Conservation (phyloP, 2,888 invertebrate genomes). For the Therioaphis trifolii region DNA sequence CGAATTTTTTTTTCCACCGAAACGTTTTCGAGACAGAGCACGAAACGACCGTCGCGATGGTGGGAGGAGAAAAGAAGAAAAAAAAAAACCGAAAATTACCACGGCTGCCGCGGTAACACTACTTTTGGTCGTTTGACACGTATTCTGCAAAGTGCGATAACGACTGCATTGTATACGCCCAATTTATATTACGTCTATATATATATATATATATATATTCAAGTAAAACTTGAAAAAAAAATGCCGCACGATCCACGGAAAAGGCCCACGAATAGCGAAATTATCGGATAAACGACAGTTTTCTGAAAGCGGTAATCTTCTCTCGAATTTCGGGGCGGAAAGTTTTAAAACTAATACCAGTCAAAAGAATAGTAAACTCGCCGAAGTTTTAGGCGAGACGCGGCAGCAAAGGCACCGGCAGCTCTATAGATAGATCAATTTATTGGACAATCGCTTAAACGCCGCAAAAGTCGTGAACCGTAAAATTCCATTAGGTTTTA, state of each 20-base stretch:
- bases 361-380: conserved; percentile 32
- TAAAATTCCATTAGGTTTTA: conserved; percentile 53
- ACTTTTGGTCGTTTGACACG: conserved; percentile 41
- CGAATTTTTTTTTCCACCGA: neutral
- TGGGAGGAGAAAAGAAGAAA: neutral
- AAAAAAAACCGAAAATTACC: conserved; percentile 6
- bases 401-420: neutral
- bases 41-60: too few species aligned
- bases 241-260: neutral
- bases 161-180: neutral
- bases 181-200: neutral
- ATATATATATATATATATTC: neutral
- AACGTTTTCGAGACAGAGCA: neutral
- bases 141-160: conserved; percentile 29
- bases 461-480: conserved; percentile 40
- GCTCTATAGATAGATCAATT: conserved; percentile 26
- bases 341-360: conserved; percentile 46
- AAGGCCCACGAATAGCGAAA: neutral
- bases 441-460: conserved; percentile 32
- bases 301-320: conserved; percentile 27
- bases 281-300: conserved; percentile 54
- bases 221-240: neutral
- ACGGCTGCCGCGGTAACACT: neutral
- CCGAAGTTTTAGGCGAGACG: conserved; percentile 19
- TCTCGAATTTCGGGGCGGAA: conserved; percentile 35